Evolutionary conservation across 2,797 vertebrate species (phyloP), one percentile per base, ranked within the genome.

Genomic region (Muscicapa comitata): DNA sequence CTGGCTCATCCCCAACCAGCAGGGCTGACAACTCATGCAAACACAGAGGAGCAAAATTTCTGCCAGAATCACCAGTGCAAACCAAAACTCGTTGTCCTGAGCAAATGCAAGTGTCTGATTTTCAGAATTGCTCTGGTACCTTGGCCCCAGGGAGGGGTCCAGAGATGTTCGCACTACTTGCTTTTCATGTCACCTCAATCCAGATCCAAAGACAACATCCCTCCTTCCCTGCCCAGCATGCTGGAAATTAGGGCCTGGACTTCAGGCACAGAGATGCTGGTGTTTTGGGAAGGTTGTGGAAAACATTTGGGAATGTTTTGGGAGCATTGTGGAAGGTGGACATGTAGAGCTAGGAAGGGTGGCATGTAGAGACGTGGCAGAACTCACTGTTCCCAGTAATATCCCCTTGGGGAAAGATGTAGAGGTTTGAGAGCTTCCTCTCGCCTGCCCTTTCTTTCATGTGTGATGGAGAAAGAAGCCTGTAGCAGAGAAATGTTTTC

Each of bases 151-250:
- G 57, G 33, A 31, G 24, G 5, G 2, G 3, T 26, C 50, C 17
- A 51, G 37, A 13, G 8, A 5, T n/a, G 17, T 13, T 24, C 25
- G 33, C 0, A 0, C 55, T 25, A 17, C 33, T 70, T 3, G 0
- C 17, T 73, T 74, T 70, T 54, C 25, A 13, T 4, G 31, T 48
- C 9, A 13, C 31, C 38, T 71, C 6, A 0, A 58, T 21, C 63
- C 17, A 26, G 24, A 13, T 29, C 19, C 35, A 40, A 58, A 76
- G 38, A 38, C 0, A 6, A 58, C 4, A 35, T 28, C 20, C 7
- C 11, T 78, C 7, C 28, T 68, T 53, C 24, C 8, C 14, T 19
- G 14, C 4, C 29, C 4, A 3, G 54, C 1, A 0, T 17, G 21
- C 35, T 8, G 11, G 38, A 75, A 20, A 24, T 16, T 1, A 4